These are phyloP conservation scores for Samia ricini DNA, from an alignment of 1,140 invertebrate genomes.

Conservation along the genomic window DNA sequence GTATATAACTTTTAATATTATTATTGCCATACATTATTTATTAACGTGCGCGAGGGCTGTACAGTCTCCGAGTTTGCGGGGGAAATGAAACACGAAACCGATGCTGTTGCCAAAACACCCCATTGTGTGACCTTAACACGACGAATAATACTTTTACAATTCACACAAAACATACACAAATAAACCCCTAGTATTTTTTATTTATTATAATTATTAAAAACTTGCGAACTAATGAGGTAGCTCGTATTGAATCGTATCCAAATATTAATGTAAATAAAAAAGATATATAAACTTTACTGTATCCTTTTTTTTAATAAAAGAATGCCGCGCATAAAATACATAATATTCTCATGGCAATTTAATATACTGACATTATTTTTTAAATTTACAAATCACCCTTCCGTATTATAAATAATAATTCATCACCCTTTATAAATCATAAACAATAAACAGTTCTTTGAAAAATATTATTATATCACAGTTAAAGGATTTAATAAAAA, in stretches of 20 bases:
- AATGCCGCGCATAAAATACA: no score
- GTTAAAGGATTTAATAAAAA: not conserved
- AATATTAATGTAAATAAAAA: no score
- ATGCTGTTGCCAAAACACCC: slow-evolving; percentile 27
- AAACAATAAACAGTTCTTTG: not conserved
- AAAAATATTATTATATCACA: slow-evolving; percentile 1
- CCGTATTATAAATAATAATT: not conserved
- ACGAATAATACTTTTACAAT: slow-evolving; percentile 18
- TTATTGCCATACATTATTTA: slow-evolving; percentile 6
- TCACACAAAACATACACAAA: slow-evolving; percentile 10
- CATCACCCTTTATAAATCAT: not conserved
- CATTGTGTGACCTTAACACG: slow-evolving; percentile 11
- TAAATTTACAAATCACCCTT: not conserved
- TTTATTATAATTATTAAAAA: slow-evolving; percentile 4
- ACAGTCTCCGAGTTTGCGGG: slow-evolving; percentile 28
- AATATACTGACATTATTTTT: not conserved
- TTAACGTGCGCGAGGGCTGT: slow-evolving; percentile 38
- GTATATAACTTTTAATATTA: not conserved
- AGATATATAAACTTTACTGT: no score
- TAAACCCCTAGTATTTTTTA: no score
- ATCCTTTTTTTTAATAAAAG: no score
- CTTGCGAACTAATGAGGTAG: slow-evolving; percentile 26
- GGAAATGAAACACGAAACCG: slow-evolving; percentile 15
- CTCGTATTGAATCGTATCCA: slow-evolving; percentile 4
- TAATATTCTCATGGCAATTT: not conserved